phyloP scores from a whole-genome alignment of 2,797 vertebrate genomes.

The Sebastes oblongus region DNA sequence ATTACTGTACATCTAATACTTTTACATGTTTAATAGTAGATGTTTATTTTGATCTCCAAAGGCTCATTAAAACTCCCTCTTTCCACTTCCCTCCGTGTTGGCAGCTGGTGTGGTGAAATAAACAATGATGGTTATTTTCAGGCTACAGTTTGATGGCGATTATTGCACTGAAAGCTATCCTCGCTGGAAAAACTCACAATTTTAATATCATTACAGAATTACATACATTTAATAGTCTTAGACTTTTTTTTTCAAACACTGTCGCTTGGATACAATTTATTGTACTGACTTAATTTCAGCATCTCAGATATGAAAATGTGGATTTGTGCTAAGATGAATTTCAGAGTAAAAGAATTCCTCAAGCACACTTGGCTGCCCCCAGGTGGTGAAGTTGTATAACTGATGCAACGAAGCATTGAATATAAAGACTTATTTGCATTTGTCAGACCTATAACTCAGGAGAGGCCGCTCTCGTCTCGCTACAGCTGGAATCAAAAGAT shows the following conservation, averaged over 20 bases:
- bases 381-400: slow-evolving; percentile 22
- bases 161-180: not conserved
- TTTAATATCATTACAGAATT: not conserved
- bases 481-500: not conserved
- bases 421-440: not conserved
- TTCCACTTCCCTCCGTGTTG: not conserved
- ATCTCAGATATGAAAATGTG: not conserved
- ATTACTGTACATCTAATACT: not conserved
- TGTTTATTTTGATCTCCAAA: not conserved
- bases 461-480: not conserved
- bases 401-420: not conserved
- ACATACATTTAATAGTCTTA: not conserved
- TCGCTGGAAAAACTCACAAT: not conserved
- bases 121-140: not conserved
- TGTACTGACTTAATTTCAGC: not conserved
- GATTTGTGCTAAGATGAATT: not conserved
- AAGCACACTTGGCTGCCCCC: slow-evolving; percentile 48
- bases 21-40: not conserved
- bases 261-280: not conserved
- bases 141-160: not conserved
- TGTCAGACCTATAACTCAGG: not conserved
- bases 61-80: slow-evolving; percentile 11
- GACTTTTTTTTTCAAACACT: not conserved
- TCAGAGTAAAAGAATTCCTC: not conserved
- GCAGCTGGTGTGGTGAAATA: not conserved